Percentiles rank a stretch among this genome's conserved stretches.
These are phyloP conservation scores for Abrostola tripartita DNA, from an alignment of 2,888 invertebrate species.

Conservation along the genomic window DNA sequence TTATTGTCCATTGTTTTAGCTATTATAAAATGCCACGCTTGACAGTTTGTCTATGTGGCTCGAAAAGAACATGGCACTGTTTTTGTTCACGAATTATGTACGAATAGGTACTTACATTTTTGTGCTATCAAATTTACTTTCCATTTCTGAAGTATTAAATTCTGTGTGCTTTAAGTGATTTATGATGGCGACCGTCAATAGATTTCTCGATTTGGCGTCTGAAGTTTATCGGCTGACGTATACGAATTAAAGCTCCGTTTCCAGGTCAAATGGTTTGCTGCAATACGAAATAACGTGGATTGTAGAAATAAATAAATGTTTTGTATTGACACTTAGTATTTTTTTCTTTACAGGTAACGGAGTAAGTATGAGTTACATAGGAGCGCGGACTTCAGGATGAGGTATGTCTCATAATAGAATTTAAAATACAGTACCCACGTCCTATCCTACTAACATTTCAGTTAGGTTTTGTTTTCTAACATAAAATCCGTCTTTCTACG, in stretches of 20 bases:
- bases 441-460: too few relatives aligned
- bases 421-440: too few relatives aligned
- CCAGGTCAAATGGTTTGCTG: conserved; percentile 32
- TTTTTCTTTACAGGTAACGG: conserved; percentile 36
- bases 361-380: background rate
- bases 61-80: conserved; percentile 26
- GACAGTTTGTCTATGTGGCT: conserved; percentile 46
- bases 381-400: background rate
- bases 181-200: conserved; percentile 11
- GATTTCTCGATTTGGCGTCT: conserved; percentile 29
- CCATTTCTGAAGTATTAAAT: conserved; percentile 9
- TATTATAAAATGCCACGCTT: conserved; percentile 59
- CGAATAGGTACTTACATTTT: background rate
- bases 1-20: conserved; percentile 64
- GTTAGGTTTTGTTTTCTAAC: too few relatives aligned
- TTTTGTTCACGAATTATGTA: conserved; percentile 36
- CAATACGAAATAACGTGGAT: conserved; percentile 27
- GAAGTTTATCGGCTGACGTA: conserved; percentile 30
- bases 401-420: background rate
- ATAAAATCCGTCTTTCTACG: too few relatives aligned
- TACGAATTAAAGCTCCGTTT: conserved; percentile 35
- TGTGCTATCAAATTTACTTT: conserved; percentile 11
- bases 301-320: conserved; percentile 22
- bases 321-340: background rate
- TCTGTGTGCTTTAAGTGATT: conserved; percentile 9